phyloP scores from a whole-genome alignment of 2,888 invertebrate genomes.

The Penaeus monodon region DNA sequence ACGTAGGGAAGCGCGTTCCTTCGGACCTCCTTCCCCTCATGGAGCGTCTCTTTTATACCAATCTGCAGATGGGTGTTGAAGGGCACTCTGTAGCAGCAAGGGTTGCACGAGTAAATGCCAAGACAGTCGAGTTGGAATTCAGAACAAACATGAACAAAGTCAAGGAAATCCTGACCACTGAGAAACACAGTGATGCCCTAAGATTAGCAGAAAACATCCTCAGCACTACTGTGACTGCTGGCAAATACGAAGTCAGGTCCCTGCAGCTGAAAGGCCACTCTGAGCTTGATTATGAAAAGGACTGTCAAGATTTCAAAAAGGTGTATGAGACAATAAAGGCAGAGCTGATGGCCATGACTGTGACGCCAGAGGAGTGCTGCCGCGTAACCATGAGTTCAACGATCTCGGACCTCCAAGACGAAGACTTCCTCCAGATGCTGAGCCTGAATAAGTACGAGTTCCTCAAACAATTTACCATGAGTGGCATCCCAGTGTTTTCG shows the following conservation, averaged over 20 bases:
- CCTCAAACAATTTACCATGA: slow-evolving; percentile 47
- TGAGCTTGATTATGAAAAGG: slow-evolving; percentile 17
- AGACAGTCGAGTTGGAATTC: slow-evolving; percentile 15
- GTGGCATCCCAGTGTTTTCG: slow-evolving; percentile 50
- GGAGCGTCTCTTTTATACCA: slow-evolving; percentile 2
- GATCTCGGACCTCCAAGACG: slow-evolving; percentile 48
- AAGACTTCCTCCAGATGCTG: slow-evolving; percentile 22
- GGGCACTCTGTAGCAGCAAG: slow-evolving; percentile 8
- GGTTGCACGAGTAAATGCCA: slow-evolving; percentile 2
- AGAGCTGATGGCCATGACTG: background rate
- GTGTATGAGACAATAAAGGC: background rate
- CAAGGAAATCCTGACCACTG: slow-evolving; percentile 29
- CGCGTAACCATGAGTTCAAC: slow-evolving; percentile 48
- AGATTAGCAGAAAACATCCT: slow-evolving; percentile 47
- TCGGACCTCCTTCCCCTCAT: slow-evolving; percentile 20
- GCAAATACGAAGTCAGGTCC: slow-evolving; percentile 35
- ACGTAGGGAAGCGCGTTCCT: slow-evolving; percentile 18
- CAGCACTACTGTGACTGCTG: slow-evolving; percentile 38
- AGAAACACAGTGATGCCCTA: slow-evolving; percentile 20
- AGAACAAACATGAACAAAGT: slow-evolving; percentile 26
- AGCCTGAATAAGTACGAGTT: slow-evolving; percentile 49
- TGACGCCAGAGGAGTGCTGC: slow-evolving; percentile 54
- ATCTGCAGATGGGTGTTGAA: background rate
- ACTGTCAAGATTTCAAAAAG: slow-evolving; percentile 23
- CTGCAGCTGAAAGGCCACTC: slow-evolving; percentile 44